Evolutionary conservation across 2,888 invertebrate genomes (phyloP), one percentile per base, ranked within the genome.

Genomic region (Nemotelus pantherinus): DNA sequence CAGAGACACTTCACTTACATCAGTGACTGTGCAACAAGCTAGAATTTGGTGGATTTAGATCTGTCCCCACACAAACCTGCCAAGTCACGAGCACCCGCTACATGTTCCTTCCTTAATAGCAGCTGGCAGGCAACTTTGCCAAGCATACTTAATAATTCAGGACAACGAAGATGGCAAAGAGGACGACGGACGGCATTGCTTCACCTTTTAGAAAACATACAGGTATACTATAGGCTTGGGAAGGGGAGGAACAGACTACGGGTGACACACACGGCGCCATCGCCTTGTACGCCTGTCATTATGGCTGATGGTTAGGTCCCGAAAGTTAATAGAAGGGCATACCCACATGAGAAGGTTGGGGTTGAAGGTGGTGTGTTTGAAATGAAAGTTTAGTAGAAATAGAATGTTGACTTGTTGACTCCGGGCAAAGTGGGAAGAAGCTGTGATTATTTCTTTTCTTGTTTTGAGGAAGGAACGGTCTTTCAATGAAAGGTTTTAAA

Each of bases 1-100:
- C 65, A 47, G 65, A 65, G 65, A 65, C 65, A 65, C 65, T 65
- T 65, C n/a, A 65, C 65, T 65, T 65, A 65, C 65, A 65, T 65
- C 45, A 47, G 45, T 45, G 65, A 10, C 65, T 44, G 43, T 65
- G 65, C 65, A 65, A 65, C 65, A 65, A 65, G 65, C 65, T 44
- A 47, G 65, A 65, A 65, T 65, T 65, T 7, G 47, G 44, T 45
- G n/a, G 47, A 47, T 47, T 65, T 65, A 45, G 2, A 2, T 7
- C 9, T 7, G 5, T n/a, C 47, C 43, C 44, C 45, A 4, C 41
- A 10, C 3, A 44, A 65, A 65, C 65, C 45, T 10, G n/a, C 4
- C 44, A 5, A 9, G 25, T 45, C 45, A 25, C 7, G 41, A 9
- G 65, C n/a, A 65, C 3, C 45, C 25, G 25, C 3, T n/a, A 47